Conservation (phyloP, 2,113 vertebrate genomes). For the Leptosomus discolor region DNA sequence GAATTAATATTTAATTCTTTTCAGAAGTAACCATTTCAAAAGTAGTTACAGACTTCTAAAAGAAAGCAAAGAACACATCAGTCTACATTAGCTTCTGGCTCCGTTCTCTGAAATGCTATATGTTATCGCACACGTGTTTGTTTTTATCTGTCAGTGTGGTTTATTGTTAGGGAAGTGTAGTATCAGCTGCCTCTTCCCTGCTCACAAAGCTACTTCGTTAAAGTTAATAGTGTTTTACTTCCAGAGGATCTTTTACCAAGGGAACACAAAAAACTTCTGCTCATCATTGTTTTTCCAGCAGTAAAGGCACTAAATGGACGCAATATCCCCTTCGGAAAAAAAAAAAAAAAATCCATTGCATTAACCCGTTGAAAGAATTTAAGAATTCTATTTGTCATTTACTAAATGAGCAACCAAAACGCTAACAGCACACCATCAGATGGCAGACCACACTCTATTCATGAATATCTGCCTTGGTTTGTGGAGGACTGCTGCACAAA, state of each 20-base stretch:
- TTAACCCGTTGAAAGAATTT: neutral
- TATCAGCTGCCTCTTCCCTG: conserved; percentile 73
- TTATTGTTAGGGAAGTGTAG: conserved; percentile 79
- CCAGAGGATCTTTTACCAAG: conserved; percentile 60
- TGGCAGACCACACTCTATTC: neutral
- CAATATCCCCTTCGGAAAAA: neutral
- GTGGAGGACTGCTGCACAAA: accelerated
- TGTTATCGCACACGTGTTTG: conserved; percentile 71
- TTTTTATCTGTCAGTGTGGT: conserved; percentile 80
- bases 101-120: conserved; percentile 63
- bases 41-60: conserved; percentile 11
- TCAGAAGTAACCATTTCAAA: conserved; percentile 26
- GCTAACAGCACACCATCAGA: neutral
- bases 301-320: conserved; percentile 55
- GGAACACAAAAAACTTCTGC: conserved; percentile 47
- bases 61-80: conserved; percentile 19
- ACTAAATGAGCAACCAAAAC: neutral
- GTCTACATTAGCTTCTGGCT: conserved; percentile 32
- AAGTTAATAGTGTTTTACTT: conserved; percentile 79
- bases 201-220: conserved; percentile 75
- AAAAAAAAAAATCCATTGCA: neutral
- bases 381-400: neutral
- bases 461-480: neutral
- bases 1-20: neutral
- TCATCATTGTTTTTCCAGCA: conserved; percentile 53